phyloP scores from a whole-genome alignment of 92 coral and sea anemone genomes.

The Desmophyllum pertusum region DNA sequence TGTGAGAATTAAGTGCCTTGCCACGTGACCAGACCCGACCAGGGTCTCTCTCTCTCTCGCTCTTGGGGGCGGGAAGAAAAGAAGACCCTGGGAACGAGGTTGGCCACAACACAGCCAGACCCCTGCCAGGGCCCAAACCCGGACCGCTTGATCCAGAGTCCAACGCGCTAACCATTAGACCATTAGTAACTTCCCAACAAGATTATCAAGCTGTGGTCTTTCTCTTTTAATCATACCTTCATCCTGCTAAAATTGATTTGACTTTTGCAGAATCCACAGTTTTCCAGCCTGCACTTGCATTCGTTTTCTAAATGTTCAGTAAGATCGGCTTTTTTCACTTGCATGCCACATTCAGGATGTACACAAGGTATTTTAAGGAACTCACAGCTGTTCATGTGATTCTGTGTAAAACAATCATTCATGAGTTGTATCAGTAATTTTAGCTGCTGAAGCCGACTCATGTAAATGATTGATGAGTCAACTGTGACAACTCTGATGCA shows the following conservation, averaged over 20 bases:
- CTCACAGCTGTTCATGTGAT: slow-evolving; percentile 36
- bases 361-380: slow-evolving; percentile 56
- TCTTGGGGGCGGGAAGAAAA: too few species aligned
- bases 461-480: too few species aligned
- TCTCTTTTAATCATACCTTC: not conserved
- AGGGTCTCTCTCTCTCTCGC: too few species aligned
- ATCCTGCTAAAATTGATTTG: slow-evolving; percentile 26
- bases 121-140: too few species aligned
- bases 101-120: too few species aligned
- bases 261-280: slow-evolving; percentile 41
- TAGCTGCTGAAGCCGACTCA: not conserved
- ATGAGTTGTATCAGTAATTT: not conserved
- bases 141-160: too few species aligned
- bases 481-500: too few species aligned
- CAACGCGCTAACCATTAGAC: too few species aligned
- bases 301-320: slow-evolving; percentile 50
- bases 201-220: not conserved
- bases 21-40: too few species aligned
- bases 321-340: slow-evolving; percentile 42
- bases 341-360: slow-evolving; percentile 44
- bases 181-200: not conserved
- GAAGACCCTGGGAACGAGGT: too few species aligned
- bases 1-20: too few species aligned
- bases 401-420: not conserved
- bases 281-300: slow-evolving; percentile 39